Percentiles rank a stretch among this genome's conserved stretches.
Evolutionary conservation across 2,113 vertebrate genomes (phyloP).

Genomic region (Dolichallabes microphthalmus): DNA sequence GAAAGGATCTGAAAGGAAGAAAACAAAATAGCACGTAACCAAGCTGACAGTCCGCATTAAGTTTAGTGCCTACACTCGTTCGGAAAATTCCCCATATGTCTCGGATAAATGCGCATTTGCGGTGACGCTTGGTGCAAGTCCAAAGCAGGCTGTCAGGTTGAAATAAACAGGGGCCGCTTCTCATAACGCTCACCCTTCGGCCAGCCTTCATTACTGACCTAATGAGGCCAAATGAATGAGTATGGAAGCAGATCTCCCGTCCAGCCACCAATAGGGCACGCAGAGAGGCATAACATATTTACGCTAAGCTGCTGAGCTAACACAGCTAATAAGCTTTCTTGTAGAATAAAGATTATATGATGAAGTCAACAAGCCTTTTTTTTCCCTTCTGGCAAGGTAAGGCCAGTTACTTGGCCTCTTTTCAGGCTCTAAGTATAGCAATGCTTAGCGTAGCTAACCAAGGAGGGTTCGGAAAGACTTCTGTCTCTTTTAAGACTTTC

Average conservation of each 20-base stretch:
- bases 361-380: background rate
- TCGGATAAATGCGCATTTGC: conserved; percentile 31
- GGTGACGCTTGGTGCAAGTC: conserved; percentile 8
- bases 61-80: conserved; percentile 31
- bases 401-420: background rate
- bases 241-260: conserved; percentile 16
- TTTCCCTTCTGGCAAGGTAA: background rate
- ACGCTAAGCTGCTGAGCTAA: conserved; percentile 22
- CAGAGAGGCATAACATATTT: conserved; percentile 12
- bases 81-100: conserved; percentile 43
- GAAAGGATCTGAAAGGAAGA: conserved; percentile 11
- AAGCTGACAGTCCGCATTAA: conserved; percentile 44
- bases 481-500: background rate
- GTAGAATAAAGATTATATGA: conserved; percentile 3
- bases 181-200: conserved; percentile 39
- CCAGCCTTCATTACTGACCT: conserved; percentile 55
- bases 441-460: background rate
- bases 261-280: conserved; percentile 6
- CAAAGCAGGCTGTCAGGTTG: conserved; percentile 26
- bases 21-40: conserved; percentile 32
- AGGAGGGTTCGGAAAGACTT: background rate
- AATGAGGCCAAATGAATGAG: conserved; percentile 51
- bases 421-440: conserved; percentile 1
- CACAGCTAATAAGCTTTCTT: background rate
- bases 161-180: conserved; percentile 41